Base-by-base conservation (phyloP, 1,140 invertebrate genomes). In the Lethrus apterus region DNA sequence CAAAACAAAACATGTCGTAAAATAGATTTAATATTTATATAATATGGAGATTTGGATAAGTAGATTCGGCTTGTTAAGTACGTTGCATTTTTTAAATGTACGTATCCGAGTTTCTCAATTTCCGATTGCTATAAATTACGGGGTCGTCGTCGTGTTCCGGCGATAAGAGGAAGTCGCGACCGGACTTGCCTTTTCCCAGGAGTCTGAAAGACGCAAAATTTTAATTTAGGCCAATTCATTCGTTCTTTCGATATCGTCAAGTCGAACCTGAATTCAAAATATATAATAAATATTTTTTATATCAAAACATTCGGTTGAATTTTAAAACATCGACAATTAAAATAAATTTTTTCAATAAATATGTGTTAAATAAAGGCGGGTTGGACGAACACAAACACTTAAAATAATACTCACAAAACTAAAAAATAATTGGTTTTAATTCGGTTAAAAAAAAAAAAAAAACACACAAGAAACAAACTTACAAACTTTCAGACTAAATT, bases 191-290 rank as follows among this genome's bases (percentile, higher is more conserved):
- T 33, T 24, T 21, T 3, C 40, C 33, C 15, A 49, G 32, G 8
- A 49, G 23, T 24, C 47, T 49, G 31, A 30, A 49, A 48, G 29
- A 24, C 24, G 23, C 17, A 20, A 14, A 31, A 40, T 36, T 30
- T 18, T 21, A 8, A 31, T 4, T 43, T 8, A 18, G 15, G n/a
- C 10, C 7, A 44, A 32, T n/a, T n/a, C n/a, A n/a, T n/a, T n/a
- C n/a, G n/a, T n/a, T n/a, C n/a, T n/a, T n/a, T n/a, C n/a, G n/a
- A n/a, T n/a, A n/a, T n/a, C n/a, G n/a, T n/a, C n/a, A n/a, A n/a
- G n/a, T n/a, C n/a, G n/a, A n/a, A n/a, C n/a, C n/a, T n/a, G n/a
- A 32, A 34, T 23, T 4, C 24, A 31, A 19, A 7, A 9, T 4
- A 8, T 31, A 36, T 24, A 19, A 2, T 34, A 23, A 34, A 3